Evolutionary conservation across 2,113 vertebrate species (phyloP), one percentile per base, ranked within the genome.

Genomic region (Cervus canadensis): DNA sequence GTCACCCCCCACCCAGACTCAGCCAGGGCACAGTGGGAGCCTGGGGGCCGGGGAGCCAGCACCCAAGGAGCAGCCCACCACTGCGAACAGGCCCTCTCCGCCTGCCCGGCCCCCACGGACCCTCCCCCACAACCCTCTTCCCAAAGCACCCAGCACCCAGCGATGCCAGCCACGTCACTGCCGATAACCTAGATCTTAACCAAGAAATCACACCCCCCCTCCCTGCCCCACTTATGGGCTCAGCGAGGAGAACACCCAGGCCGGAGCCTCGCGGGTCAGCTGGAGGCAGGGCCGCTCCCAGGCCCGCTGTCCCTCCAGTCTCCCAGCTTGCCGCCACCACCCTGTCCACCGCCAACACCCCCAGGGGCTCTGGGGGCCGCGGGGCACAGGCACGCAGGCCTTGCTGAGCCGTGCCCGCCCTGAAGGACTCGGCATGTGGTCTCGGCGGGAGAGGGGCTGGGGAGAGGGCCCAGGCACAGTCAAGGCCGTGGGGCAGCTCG

Each of bases 101-200:
- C 52, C 85, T 9, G 59, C 52, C 26, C 5, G 2, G 17, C 48
- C 92, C 82, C 82, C 43, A 52, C 0, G 4, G 59, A 89, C 87
- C 56, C 78, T 43, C 57, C 67, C 94, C 64, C 78, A 43, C 40
- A 10, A 0, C 54, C 67, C 25, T 33, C 52, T 23, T 59, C 74
- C 79, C 90, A 85, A 95, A 57, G 26, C 4, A 11, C 83, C 87
- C 36, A 10, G 50, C 7, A 26, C 71, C 92, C 83, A 26, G 82
- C 1, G 43, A 94, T 16, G 57, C 85, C 52, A 23, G 81, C 56
- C 0, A 60, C 76, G 43, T 96, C 97, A 97, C 94, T 43, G 94
- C 94, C 95, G 67, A 96, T 97, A 98, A 98, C 98, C 98, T 96
- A 98, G 97, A 98, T 98, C 97, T 83, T 87, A 95, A 95, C 96